These are phyloP conservation scores for Balanococcus diminutus DNA, from an alignment of 2,888 invertebrate genomes.

Conservation along the genomic window DNA sequence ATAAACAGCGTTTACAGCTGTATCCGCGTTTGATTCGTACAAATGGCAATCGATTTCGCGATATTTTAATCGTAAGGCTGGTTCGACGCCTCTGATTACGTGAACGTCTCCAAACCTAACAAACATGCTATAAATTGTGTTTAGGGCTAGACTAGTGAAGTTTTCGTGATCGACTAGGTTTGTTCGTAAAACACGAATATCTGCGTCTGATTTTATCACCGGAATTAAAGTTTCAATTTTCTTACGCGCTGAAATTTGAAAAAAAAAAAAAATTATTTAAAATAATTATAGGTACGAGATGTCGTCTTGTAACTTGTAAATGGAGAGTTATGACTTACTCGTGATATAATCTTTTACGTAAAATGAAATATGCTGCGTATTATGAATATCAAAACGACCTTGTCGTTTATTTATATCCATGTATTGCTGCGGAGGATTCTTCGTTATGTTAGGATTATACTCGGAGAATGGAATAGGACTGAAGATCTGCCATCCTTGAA, in stretches of 20 bases:
- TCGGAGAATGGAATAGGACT: constrained; percentile 90
- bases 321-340: constrained; percentile 63
- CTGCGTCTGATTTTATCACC: constrained; percentile 70
- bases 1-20: constrained; percentile 49
- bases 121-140: constrained; percentile 73
- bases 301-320: too few species aligned
- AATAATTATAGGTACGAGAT: background rate
- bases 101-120: constrained; percentile 71
- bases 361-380: constrained; percentile 77
- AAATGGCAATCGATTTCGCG: constrained; percentile 59
- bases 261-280: constrained; percentile 56
- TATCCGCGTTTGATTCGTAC: constrained; percentile 48
- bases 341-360: constrained; percentile 81
- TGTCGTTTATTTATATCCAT: constrained; percentile 74
- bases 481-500: constrained; percentile 85
- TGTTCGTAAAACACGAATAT: constrained; percentile 65
- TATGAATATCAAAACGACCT: constrained; percentile 79
- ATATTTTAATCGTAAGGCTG: constrained; percentile 70
- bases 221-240: constrained; percentile 67
- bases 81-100: constrained; percentile 80
- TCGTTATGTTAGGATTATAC: constrained; percentile 73
- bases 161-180: constrained; percentile 61
- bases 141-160: constrained; percentile 58
- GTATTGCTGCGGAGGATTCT: constrained; percentile 62
- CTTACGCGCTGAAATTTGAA: constrained; percentile 72